Evolutionary conservation across 2,113 vertebrate genomes (phyloP).

Genomic region (Phoxinus phoxinus): DNA sequence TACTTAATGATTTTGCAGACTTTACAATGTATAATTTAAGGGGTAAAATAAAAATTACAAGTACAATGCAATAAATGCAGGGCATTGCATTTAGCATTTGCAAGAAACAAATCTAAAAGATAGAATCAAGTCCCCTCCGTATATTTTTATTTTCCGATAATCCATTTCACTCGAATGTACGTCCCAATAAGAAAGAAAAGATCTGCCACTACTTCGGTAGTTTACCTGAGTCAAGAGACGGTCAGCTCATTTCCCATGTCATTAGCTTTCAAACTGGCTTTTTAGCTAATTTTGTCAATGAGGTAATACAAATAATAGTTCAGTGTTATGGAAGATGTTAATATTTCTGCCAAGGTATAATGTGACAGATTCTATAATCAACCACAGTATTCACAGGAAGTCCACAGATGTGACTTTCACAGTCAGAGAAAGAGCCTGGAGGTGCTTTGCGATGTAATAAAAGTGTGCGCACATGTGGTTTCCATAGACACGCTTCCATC

Average conservation of each 20-base stretch:
- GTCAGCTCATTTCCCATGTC: too few relatives aligned
- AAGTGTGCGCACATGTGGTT: background rate
- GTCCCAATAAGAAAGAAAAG: background rate
- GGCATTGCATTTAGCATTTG: too few relatives aligned
- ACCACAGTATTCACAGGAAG: slow-evolving; percentile 3
- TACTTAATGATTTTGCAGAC: too few relatives aligned
- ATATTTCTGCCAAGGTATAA: background rate
- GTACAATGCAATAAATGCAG: too few relatives aligned
- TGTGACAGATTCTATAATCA: background rate
- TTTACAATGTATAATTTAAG: too few relatives aligned
- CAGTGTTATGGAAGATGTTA: background rate
- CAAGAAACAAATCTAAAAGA: too few relatives aligned
- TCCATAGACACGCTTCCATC: slow-evolving; percentile 40
- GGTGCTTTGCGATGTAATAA: slow-evolving; percentile 12
- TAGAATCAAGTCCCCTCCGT: too few relatives aligned
- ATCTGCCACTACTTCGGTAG: background rate
- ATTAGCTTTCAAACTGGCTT: background rate
- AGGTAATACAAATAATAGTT: background rate
- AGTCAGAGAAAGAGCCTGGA: slow-evolving; percentile 2
- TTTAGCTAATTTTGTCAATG: background rate
- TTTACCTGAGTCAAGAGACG: too few relatives aligned
- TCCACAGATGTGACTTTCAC: background rate
- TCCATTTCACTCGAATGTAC: background rate
- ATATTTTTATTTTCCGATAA: too few relatives aligned
- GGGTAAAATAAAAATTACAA: too few relatives aligned